Conservation (phyloP, 1,140 invertebrate species). For the Wiebesia pumilae region DNA sequence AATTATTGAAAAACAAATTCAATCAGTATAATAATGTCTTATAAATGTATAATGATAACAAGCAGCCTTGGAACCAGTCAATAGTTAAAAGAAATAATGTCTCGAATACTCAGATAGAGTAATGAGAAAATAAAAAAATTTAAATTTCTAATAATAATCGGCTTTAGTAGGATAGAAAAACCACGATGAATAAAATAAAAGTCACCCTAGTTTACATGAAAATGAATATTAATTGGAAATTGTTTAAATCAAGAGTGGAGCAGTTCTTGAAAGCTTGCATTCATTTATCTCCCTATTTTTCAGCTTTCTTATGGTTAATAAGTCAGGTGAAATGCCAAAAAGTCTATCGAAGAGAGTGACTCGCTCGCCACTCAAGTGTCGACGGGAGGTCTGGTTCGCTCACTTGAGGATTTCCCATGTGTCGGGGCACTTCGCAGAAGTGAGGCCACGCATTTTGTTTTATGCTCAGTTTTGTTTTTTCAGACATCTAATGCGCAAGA, state of each 20-base stretch:
- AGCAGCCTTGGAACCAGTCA: too few relatives aligned
- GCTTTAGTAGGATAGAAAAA: background rate
- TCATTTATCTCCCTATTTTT: background rate
- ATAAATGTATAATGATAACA: too few relatives aligned
- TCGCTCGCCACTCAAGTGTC: background rate
- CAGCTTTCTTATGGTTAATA: background rate
- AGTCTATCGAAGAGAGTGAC: background rate
- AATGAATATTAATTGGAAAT: background rate
- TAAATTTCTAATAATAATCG: background rate
- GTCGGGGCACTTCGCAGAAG: slow-evolving; percentile 23
- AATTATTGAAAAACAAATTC: too few relatives aligned
- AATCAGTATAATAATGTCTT: too few relatives aligned
- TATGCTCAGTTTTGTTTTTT: slow-evolving; percentile 29
- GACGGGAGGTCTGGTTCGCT: slow-evolving; percentile 41
- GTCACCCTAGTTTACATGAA: background rate
- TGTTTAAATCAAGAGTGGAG: background rate
- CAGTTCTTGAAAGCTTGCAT: background rate
- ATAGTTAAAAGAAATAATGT: too few relatives aligned
- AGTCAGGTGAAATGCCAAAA: slow-evolving; percentile 28
- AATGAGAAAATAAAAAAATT: too few relatives aligned
- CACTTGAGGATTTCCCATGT: slow-evolving; percentile 17
- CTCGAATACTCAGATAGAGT: too few relatives aligned
- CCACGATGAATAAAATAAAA: background rate
- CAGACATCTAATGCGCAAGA: background rate
- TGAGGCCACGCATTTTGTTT: background rate